phyloP scores from a whole-genome alignment of 2,797 vertebrate genomes.

The Alosa sapidissima region DNA sequence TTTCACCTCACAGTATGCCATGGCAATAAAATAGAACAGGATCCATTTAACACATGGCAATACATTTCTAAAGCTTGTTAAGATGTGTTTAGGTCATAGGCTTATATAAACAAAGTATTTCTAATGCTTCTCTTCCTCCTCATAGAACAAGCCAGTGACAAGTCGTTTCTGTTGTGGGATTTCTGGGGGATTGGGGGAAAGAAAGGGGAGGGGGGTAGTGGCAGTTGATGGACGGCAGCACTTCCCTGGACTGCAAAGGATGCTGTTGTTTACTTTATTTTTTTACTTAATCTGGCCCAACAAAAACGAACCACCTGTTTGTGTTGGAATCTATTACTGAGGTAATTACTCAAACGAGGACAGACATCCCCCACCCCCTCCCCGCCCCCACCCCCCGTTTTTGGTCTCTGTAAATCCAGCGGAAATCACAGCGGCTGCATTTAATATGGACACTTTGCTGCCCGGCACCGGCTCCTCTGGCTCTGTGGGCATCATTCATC shows the following conservation, averaged over 20 bases:
- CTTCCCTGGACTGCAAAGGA: neutral
- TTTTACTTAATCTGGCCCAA: neutral
- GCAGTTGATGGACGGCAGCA: neutral
- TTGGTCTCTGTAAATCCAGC: neutral
- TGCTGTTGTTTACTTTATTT: neutral
- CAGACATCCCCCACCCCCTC: neutral
- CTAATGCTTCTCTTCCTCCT: neutral
- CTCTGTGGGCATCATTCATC: neutral
- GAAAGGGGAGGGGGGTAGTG: no score
- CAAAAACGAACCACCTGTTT: slow-evolving; percentile 1
- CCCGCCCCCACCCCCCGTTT: neutral
- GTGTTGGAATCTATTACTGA: neutral
- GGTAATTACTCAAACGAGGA: slow-evolving; percentile 1
- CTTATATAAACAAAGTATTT: neutral
- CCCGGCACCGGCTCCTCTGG: neutral
- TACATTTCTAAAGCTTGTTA: no score
- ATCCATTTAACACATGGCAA: no score
- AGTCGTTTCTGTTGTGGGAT: neutral
- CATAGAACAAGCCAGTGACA: neutral
- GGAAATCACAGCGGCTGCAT: neutral
- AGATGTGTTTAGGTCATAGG: no score
- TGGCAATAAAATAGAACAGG: no score
- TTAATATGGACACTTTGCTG: neutral
- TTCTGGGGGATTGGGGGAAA: neutral
- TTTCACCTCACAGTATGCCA: no score